phyloP scores from a whole-genome alignment of 1,140 invertebrate genomes.

The Belonocnema kinseyi region DNA sequence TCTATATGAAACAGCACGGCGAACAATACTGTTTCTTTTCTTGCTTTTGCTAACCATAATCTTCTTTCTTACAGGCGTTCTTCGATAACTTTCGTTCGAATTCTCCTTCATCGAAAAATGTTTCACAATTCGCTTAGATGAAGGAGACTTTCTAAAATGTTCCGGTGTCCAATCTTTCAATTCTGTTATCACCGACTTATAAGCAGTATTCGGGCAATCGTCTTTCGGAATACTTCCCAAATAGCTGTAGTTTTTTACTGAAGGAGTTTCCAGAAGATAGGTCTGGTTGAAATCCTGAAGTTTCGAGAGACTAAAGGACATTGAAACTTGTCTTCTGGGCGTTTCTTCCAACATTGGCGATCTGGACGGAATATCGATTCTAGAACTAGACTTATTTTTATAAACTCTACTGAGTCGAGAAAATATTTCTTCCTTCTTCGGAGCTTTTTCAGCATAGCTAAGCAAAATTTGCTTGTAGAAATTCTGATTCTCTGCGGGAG shows the following conservation, averaged over 20 bases:
- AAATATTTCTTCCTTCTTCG: constrained; percentile 23
- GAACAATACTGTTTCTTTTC: constrained; percentile 54
- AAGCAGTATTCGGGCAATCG: background rate
- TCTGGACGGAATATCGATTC: background rate
- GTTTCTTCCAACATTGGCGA: constrained; percentile 16
- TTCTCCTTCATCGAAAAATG: no score
- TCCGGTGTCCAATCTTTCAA: constrained; percentile 13
- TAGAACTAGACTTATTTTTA: background rate
- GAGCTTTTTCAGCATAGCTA: constrained; percentile 21
- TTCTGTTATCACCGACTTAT: constrained; percentile 36
- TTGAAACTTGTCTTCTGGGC: background rate
- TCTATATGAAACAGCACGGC: constrained; percentile 45
- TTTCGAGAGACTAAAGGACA: background rate
- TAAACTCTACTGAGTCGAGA: constrained; percentile 8
- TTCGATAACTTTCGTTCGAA: background rate
- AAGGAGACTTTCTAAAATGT: no score
- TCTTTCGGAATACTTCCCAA: background rate
- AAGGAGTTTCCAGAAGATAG: background rate
- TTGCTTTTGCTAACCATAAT: constrained; percentile 48
- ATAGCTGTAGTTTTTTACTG: background rate
- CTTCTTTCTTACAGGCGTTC: constrained; percentile 3
- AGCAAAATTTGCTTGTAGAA: constrained; percentile 21
- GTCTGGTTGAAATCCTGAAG: background rate
- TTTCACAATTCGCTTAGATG: no score
- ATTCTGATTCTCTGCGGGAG: constrained; percentile 33